Base-by-base conservation (phyloP, 2,888 invertebrate species). In the Thymelicus sylvestris region DNA sequence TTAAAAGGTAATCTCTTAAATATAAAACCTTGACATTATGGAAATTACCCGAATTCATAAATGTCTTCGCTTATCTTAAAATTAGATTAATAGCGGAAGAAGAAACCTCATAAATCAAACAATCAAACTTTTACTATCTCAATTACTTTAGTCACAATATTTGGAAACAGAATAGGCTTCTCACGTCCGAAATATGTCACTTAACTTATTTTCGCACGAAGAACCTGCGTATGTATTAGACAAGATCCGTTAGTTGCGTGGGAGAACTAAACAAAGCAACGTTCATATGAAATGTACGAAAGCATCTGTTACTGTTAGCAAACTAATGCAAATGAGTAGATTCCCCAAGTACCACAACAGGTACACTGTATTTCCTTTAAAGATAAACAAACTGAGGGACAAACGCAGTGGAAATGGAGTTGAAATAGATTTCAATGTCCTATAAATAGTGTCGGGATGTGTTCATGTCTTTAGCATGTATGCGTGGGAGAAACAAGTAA, bases 161-260 rank as follows among this genome's bases (percentile, higher is more conserved):
- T 65, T 65, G 52, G 67, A 60, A 66, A 71, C 39, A 63, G 38
- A 73, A 66, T 82, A 80, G 74, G 78, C 75, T 79, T 84, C 84
- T 82, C 84, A 83, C 79, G 83, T 80, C 75, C 77, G 74, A 82
- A 78, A 79, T 78, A 76, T 79, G 83, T 79, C 76, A 74, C 76
- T 78, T 80, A 74, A 75, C 72, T 68, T 75, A 80, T 83, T 83
- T 89, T 88, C 87, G 84, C 88, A 88, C 86, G 83, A 84, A 80
- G 81, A 78, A 76, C 67, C 63, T 65, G 67, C 74, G 63, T 65
- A 66, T 73, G 65, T 72, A 75, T 78, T 75, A 82, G 76, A 80
- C 77, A 79, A 81, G 83, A 86, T 80, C 90, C 90, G 91, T 92
- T 91, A 91, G 77, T 80, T 80, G 84, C 88, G 90, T 92, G 90